A percentile compares a stretch with the other conserved stretches of the same genome.
These are phyloP conservation scores for Dicranocentrus wangi DNA, from an alignment of 2,888 invertebrate genomes.

Conservation along the genomic window DNA sequence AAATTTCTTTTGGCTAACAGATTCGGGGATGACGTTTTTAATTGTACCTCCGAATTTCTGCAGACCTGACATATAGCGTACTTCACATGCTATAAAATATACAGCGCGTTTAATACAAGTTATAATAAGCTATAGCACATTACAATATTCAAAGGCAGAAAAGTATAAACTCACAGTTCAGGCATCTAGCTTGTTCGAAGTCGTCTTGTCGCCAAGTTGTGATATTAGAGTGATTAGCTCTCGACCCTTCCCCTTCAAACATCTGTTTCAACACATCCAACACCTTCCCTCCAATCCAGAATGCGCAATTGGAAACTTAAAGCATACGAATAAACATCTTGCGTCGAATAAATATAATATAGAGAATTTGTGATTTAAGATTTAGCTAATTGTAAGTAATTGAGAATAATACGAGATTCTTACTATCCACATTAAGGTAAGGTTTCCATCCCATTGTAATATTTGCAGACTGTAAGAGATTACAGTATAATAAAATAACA, in stretches of 20 bases:
- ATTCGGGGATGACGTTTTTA: not conserved
- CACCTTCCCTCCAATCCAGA: conserved; percentile 11
- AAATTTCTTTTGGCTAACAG: not conserved
- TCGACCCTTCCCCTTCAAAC: not conserved
- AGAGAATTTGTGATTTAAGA: no score
- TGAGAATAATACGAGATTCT: no score
- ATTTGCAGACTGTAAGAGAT: no score
- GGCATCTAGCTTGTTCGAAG: not conserved
- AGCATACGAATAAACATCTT: no score
- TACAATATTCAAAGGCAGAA: not conserved
- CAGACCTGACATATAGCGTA: not conserved
- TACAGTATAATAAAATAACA: no score
- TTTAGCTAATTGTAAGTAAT: no score
- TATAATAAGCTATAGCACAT: not conserved
- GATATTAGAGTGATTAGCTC: not conserved
- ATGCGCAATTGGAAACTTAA: conserved; percentile 40
- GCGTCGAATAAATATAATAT: no score
- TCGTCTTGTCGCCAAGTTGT: conserved; percentile 5
- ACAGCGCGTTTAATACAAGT: not conserved
- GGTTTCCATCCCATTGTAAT: no score
- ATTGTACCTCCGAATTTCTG: conserved; percentile 30
- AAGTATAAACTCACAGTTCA: conserved; percentile 9
- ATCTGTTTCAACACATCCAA: conserved; percentile 16
- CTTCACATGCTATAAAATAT: conserved; percentile 28
- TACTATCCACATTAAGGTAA: no score